Evolutionary conservation across 2,113 vertebrate genomes (phyloP).

Genomic region (Euleptes europaea): DNA sequence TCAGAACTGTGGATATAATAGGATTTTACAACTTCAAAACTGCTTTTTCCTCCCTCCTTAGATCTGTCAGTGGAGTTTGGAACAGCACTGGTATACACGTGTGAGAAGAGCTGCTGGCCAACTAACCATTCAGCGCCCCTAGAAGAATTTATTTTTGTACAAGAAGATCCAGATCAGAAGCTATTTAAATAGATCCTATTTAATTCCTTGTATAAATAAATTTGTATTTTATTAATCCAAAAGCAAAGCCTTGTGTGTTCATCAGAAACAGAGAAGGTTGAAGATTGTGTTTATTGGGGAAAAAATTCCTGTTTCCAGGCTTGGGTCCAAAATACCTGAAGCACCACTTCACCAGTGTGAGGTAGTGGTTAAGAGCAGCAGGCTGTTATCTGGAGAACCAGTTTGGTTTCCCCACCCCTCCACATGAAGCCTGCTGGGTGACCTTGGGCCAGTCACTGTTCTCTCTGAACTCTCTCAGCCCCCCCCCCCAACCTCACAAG

Average conservation of each 20-base stretch:
- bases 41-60: conserved; percentile 50
- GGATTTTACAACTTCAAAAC: neutral
- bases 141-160: conserved; percentile 81
- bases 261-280: too few species aligned
- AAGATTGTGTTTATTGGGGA: too few species aligned
- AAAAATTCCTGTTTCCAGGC: too few species aligned
- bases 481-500: too few species aligned
- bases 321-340: too few species aligned
- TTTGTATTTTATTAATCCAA: conserved; percentile 4
- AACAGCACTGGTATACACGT: conserved; percentile 81
- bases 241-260: neutral
- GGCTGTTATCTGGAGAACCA: too few species aligned
- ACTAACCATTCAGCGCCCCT: conserved; percentile 65
- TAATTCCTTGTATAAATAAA: conserved; percentile 47
- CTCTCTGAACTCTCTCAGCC: too few species aligned
- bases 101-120: conserved; percentile 86
- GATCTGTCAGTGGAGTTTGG: conserved; percentile 83
- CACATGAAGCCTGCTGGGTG: too few species aligned
- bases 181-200: conserved; percentile 77
- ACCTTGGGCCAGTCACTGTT: too few species aligned
- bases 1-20: neutral
- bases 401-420: too few species aligned
- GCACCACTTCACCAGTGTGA: too few species aligned
- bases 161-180: conserved; percentile 85
- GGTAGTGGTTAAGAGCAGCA: too few species aligned